Percentiles rank a stretch among this genome's conserved stretches.
Conservation (phyloP, 2,797 vertebrate genomes). For the Cuculus canorus region DNA sequence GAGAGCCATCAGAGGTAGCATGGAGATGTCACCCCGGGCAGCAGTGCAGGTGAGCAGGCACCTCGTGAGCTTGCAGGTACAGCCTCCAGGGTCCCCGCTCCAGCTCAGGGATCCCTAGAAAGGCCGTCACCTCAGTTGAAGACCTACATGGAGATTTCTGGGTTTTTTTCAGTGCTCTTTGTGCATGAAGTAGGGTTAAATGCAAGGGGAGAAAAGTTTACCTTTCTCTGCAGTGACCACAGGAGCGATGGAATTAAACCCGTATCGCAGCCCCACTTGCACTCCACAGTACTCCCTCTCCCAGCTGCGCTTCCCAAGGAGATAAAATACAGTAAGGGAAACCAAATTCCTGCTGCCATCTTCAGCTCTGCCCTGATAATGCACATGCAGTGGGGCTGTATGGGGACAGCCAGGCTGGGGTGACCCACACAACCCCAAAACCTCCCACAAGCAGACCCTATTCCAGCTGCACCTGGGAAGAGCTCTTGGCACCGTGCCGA, state of each 20-base stretch:
- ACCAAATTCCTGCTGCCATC: constrained; percentile 73
- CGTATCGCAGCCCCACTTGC: constrained; percentile 24
- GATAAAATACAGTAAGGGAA: constrained; percentile 38
- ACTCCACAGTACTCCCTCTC: constrained; percentile 28
- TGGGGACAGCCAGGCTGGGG: not conserved
- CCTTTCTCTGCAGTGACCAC: constrained; percentile 60
- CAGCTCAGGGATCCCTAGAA: not conserved
- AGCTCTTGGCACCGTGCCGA: rapidly evolving
- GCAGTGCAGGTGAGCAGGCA: rapidly evolving
- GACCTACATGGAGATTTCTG: constrained; percentile 6
- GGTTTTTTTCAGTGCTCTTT: not conserved
- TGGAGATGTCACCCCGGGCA: rapidly evolving
- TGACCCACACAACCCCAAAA: no score
- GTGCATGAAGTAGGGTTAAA: constrained; percentile 49
- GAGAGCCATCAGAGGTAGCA: not conserved
- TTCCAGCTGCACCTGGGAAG: not conserved
- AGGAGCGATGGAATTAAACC: constrained; percentile 54
- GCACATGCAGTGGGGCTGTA: not conserved
- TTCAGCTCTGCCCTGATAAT: constrained; percentile 59
- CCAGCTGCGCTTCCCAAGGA: not conserved
- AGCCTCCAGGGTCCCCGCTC: rapidly evolving
- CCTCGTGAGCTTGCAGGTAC: not conserved
- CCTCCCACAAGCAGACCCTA: not conserved
- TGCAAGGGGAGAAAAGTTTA: constrained; percentile 29
- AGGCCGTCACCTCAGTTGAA: not conserved